Evolutionary conservation across 2,888 invertebrate species (phyloP), one percentile per base, ranked within the genome.

Genomic region (Epiblema foenella): DNA sequence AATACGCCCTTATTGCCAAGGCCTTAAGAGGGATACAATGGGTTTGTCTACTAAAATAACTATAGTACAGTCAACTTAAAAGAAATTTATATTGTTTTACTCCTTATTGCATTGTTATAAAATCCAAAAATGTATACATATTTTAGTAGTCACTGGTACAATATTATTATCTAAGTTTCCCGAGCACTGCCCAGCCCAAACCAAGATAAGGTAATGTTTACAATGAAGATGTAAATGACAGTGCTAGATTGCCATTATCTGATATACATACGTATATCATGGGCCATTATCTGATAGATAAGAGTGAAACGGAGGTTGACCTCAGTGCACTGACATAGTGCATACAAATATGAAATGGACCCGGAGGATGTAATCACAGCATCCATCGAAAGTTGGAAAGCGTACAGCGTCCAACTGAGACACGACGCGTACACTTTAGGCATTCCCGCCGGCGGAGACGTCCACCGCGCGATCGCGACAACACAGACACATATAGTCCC

Each of bases 191-290:
- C 49, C 29, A 29, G n/a, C 18, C 49, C 17, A 8, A 51, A 46
- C 2, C 46, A 2, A 56, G 60, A 68, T 68, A 62, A 56, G 46
- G 49, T 4, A 52, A 39, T 64, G 51, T 69, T 49, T 63, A 49
- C 60, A 70, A 66, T 60, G 65, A 60, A 70, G 70, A 70, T 70
- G 65, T 66, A 70, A 65, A 46, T 66, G 59, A 18, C 65, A 59
- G 18, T n/a, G 24, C 51, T 10, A 64, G 54, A 69, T 69, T 51
- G 59, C 9, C 39, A 54, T 54, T 66, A 70, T 60, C 65, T 54
- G 33, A 12, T 39, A 49, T 46, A 68, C n/a, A n/a, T n/a, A n/a
- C n/a, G n/a, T n/a, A n/a, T n/a, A 51, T 39, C 51, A 58, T 49
- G 17, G 29, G 56, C 37, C 60, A 59, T 68, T 68, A 68, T 68